phyloP scores from a whole-genome alignment of 2,888 invertebrate species.

The Conistra vaccinii region DNA sequence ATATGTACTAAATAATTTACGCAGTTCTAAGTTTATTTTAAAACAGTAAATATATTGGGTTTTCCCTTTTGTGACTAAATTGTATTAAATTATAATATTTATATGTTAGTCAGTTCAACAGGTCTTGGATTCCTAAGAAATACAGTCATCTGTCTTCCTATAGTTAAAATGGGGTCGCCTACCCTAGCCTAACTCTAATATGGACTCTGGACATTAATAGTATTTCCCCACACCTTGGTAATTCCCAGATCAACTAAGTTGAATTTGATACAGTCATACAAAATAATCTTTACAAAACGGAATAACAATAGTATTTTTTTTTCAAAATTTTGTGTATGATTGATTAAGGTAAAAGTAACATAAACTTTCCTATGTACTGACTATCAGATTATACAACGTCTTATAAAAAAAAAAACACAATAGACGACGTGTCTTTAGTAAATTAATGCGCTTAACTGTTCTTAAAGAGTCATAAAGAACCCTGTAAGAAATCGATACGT shows the following conservation, averaged over 20 bases:
- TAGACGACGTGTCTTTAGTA: too few species aligned
- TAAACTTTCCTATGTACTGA: not conserved
- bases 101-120: not conserved
- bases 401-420: too few species aligned
- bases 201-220: constrained; percentile 3
- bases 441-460: too few species aligned
- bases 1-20: constrained; percentile 8
- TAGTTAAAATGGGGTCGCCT: constrained; percentile 10
- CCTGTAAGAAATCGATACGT: too few species aligned
- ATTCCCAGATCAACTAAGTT: not conserved
- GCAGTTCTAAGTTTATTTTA: not conserved
- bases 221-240: constrained; percentile 13
- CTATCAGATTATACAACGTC: too few species aligned
- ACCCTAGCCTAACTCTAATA: not conserved
- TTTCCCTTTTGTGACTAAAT: constrained; percentile 42
- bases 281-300: not conserved
- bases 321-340: too few species aligned
- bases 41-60: constrained; percentile 8
- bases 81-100: not conserved
- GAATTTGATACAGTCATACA: constrained; percentile 13
- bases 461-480: too few species aligned
- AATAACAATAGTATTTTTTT: too few species aligned
- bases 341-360: too few species aligned
- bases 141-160: constrained; percentile 5
- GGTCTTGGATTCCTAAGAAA: constrained; percentile 17